Conservation (phyloP, 2,113 vertebrate genomes). For the Stomatorhinus ivindoensis region DNA sequence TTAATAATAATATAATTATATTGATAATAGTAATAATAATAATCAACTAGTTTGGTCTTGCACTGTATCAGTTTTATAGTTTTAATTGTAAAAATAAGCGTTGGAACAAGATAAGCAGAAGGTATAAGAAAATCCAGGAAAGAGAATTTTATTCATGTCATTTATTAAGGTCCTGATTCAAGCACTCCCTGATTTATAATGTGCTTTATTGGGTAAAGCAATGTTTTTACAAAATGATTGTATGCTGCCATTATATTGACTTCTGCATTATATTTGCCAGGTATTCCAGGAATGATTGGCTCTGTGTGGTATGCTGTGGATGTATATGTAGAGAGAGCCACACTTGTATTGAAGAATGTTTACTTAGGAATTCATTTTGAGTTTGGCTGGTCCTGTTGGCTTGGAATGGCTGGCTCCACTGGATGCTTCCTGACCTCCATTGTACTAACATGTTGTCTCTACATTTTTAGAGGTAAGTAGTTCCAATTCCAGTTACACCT, state of each 20-base stretch:
- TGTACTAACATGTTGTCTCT: constrained; percentile 51
- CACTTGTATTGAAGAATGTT: constrained; percentile 39
- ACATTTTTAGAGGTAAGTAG: constrained; percentile 42
- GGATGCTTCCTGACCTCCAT: constrained; percentile 46
- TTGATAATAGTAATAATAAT: neutral
- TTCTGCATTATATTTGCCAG: constrained; percentile 34
- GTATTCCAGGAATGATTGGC: constrained; percentile 53
- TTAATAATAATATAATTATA: too few relatives aligned
- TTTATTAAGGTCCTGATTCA: neutral
- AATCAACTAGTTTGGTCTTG: neutral
- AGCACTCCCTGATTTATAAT: neutral
- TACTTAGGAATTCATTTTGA: constrained; percentile 60
- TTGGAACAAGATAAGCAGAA: neutral
- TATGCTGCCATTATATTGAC: neutral
- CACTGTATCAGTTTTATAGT: neutral
- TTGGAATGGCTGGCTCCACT: constrained; percentile 51
- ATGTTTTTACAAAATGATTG: neutral
- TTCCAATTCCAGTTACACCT: neutral
- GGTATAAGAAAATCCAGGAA: neutral
- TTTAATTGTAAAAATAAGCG: neutral
- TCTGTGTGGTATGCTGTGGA: constrained; percentile 59
- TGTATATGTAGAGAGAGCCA: constrained; percentile 50
- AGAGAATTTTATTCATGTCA: neutral
- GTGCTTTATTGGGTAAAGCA: neutral
- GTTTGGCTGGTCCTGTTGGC: constrained; percentile 64